Conservation (phyloP, 2,797 vertebrate genomes). For the Sylvilagus floridanus region DNA sequence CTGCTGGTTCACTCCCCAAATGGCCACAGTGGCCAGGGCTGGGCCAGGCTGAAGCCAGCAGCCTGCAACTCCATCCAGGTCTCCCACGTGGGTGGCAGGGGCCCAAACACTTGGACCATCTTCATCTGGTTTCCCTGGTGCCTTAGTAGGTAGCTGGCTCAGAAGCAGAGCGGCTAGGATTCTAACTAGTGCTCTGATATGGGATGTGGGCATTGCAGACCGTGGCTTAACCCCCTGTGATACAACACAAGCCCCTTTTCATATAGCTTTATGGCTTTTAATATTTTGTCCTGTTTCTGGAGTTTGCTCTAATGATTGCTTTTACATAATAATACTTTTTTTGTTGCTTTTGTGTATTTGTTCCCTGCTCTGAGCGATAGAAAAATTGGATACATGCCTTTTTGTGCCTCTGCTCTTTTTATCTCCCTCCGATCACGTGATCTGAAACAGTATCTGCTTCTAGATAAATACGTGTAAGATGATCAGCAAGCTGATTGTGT, state of each 20-base stretch:
- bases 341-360: not conserved
- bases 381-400: slow-evolving; percentile 27
- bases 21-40: no score
- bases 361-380: not conserved
- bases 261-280: not conserved
- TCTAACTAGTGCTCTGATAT: no score
- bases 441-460: not conserved
- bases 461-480: not conserved
- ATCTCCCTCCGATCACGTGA: not conserved
- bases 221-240: no score
- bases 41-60: no score
- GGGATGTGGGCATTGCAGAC: no score
- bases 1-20: no score
- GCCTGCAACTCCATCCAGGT: no score
- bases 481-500: not conserved
- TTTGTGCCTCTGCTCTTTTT: not conserved
- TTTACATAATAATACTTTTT: slow-evolving; percentile 1
- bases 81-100: no score
- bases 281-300: not conserved
- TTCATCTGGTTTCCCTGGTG: no score
- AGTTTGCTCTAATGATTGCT: not conserved
- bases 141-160: no score
- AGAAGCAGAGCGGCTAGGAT: no score
- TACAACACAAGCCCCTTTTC: not conserved
- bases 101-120: no score